phyloP scores from a whole-genome alignment of 1,140 invertebrate species.

The Listronotus oregonensis region DNA sequence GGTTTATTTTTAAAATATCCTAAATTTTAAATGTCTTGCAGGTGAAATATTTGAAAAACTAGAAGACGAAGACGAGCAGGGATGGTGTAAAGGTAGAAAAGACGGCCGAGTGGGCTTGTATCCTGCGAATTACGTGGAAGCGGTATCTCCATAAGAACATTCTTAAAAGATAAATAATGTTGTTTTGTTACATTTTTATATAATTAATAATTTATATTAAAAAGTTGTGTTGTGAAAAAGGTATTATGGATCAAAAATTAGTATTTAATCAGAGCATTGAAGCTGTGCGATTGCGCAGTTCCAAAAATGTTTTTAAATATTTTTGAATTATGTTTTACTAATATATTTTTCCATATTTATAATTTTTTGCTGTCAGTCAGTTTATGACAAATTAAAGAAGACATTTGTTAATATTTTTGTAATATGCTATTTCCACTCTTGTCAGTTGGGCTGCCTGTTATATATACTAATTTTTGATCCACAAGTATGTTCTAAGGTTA shows the following conservation, averaged over 20 bases:
- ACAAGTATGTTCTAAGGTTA: too few species aligned
- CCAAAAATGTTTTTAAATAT: too few species aligned
- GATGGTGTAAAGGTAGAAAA: constrained; percentile 97
- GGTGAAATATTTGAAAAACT: constrained; percentile 95
- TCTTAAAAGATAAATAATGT: constrained; percentile 3
- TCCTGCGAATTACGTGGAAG: constrained; percentile 94
- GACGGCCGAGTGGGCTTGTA: constrained; percentile 92
- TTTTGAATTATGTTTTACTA: too few species aligned
- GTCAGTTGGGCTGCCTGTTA: too few species aligned
- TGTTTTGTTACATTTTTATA: constrained; percentile 25
- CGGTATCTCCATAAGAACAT: constrained; percentile 20
- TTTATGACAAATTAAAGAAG: too few species aligned
- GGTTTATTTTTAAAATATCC: too few species aligned
- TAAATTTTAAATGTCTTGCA: constrained; percentile 54
- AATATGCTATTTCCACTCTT: too few species aligned
- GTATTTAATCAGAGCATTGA: not conserved
- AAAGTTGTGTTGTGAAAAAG: not conserved
- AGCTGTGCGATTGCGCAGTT: too few species aligned
- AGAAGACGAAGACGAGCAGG: constrained; percentile 97
- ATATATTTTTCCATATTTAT: too few species aligned
- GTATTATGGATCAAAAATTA: not conserved
- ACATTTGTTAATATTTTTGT: too few species aligned
- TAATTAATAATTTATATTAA: constrained; percentile 11
- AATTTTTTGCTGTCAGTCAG: too few species aligned
- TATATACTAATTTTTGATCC: too few species aligned